Evolutionary conservation across 2,113 vertebrate species (phyloP), one percentile per base, ranked within the genome.

Genomic region (Pedetes capensis): DNA sequence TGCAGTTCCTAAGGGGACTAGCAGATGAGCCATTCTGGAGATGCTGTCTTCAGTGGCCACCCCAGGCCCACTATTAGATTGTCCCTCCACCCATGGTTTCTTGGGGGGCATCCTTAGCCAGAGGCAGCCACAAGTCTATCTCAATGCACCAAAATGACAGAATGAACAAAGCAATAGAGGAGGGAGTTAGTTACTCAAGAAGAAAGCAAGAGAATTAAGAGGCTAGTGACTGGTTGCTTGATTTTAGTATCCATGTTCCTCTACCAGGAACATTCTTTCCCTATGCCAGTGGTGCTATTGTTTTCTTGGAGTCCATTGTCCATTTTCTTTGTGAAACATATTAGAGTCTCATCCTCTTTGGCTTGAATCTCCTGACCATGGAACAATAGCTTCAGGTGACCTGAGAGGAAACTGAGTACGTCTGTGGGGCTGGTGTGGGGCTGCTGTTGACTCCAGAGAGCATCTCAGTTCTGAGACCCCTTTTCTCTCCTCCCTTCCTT

Each of bases 51-150:
- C 11, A 39, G 9, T 5, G 32, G 0, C 2, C 20, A 3, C 34
- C 5, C 23, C 14, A 0, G 2, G 5, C 34, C 16, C 1, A 5
- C 39, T 2, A 2, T n/a, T n/a, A n/a, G n/a, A n/a, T n/a, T n/a
- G n/a, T n/a, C n/a, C n/a, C n/a, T n/a, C n/a, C n/a, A 34, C 20
- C 10, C 8, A 8, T 27, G 59, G 2, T 11, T 25, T 27, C 11
- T 2, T 13, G 12, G 16, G 44, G 13, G n/a, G 17, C 9, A 27
- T 71, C 39, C 29, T 18, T 37, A 44, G 17, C 14, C 11, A 11
- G 17, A 49, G 32, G 12, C 5, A 32, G 29, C 5, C 9, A 8
- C 8, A 51, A 27, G 10, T 57, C 11, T 27, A 51, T 2, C 22
- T 22, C 13, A 9, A 51, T 3, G 8, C 6, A 6, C 6, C 44